Percentiles rank a stretch among this genome's conserved stretches.
phyloP scores from a whole-genome alignment of 2,113 vertebrate genomes.

The Pteronura brasiliensis region DNA sequence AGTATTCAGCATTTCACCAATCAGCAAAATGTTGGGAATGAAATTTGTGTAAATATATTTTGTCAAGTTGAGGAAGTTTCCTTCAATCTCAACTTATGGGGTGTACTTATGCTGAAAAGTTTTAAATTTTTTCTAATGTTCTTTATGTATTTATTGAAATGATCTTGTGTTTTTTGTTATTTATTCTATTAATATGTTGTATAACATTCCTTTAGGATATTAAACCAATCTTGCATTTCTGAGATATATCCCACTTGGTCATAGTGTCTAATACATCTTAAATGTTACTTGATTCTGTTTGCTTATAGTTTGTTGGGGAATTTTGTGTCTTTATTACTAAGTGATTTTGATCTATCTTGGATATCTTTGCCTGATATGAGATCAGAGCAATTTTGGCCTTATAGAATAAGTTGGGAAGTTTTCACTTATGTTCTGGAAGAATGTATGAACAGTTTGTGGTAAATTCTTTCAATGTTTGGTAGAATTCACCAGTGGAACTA shows the following conservation, averaged over 20 bases:
- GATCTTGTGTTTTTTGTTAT: neutral
- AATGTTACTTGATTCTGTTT: neutral
- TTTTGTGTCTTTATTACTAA: neutral
- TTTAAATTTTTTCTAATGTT: neutral
- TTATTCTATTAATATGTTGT: neutral
- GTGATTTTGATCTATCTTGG: neutral
- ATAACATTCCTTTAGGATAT: neutral
- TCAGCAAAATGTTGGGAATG: neutral
- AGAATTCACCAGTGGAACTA: neutral
- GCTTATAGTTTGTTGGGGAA: neutral
- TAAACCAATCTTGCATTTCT: neutral
- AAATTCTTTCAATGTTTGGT: neutral
- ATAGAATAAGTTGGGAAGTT: neutral
- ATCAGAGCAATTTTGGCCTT: neutral
- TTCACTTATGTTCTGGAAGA: neutral
- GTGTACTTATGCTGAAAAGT: neutral
- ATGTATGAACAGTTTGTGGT: neutral
- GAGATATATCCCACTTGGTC: neutral
- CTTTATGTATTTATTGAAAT: neutral
- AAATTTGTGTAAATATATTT: neutral
- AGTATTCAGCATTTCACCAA: neutral
- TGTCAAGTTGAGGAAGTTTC: neutral
- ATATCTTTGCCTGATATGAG: neutral
- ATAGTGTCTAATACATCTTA: neutral
- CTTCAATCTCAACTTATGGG: neutral